These are phyloP conservation scores for Ciconia nigra DNA, from an alignment of 2,797 vertebrate genomes.

Conservation along the genomic window DNA sequence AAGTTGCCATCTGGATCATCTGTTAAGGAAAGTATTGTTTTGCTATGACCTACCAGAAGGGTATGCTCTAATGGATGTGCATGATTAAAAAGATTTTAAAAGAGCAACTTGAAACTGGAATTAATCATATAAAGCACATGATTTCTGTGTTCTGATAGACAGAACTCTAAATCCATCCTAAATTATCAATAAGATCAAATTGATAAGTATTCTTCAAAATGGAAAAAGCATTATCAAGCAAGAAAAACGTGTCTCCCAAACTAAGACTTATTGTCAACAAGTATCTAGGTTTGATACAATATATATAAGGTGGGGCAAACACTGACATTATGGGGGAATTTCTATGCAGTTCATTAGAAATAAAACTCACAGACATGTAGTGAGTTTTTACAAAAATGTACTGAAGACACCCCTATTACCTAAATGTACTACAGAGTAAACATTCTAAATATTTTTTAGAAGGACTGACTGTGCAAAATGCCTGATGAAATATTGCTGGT, in stretches of 20 bases:
- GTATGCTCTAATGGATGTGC: neutral
- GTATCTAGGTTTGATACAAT: neutral
- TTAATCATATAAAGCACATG: neutral
- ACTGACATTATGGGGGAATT: neutral
- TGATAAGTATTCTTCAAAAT: neutral
- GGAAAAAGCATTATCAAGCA: neutral
- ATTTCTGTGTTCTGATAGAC: neutral
- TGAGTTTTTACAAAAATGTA: neutral
- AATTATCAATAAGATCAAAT: neutral
- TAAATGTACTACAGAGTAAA: neutral
- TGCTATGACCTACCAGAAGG: neutral
- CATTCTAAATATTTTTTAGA: neutral
- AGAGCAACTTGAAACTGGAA: neutral
- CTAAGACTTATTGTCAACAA: neutral
- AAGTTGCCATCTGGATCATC: neutral
- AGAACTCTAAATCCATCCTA: neutral
- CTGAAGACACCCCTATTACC: neutral
- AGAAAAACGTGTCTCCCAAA: neutral
- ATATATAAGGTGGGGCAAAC: neutral
- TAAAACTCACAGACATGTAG: neutral
- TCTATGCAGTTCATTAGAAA: neutral
- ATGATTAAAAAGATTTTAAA: neutral
- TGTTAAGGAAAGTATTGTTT: neutral
- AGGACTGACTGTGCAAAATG: neutral
- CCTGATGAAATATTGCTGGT: neutral